Evolutionary conservation across 2,888 invertebrate species (phyloP).

Genomic region (Temnothorax unifasciatus): DNA sequence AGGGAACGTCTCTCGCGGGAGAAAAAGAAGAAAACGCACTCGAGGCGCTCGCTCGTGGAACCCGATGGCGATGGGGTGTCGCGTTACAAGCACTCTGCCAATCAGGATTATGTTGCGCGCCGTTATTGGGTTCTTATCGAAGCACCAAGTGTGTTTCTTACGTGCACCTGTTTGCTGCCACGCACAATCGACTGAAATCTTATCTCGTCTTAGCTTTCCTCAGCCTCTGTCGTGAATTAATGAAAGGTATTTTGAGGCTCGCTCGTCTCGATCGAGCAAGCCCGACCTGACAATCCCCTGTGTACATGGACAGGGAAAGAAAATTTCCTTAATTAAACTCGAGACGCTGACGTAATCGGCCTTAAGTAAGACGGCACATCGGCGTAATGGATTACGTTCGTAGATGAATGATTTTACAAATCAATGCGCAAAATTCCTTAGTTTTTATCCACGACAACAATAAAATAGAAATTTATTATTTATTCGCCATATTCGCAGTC

Average conservation of each 20-base stretch:
- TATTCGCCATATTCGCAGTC: background rate
- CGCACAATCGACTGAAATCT: conserved; percentile 32
- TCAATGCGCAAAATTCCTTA: background rate
- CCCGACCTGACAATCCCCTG: background rate
- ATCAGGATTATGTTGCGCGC: conserved; percentile 82
- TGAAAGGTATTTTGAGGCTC: background rate
- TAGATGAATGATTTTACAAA: background rate
- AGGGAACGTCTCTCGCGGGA: too few relatives aligned
- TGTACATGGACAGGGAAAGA: background rate
- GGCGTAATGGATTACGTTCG: background rate
- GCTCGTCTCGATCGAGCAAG: background rate
- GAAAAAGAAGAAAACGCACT: conserved; percentile 27
- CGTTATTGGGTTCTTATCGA: conserved; percentile 81
- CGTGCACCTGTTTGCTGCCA: conserved; percentile 39
- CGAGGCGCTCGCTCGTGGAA: conserved; percentile 9
- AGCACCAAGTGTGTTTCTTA: conserved; percentile 47
- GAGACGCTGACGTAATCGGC: too few relatives aligned
- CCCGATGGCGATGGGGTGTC: conserved; percentile 17
- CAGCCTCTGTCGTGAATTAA: conserved; percentile 13
- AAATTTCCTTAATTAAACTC: conserved; percentile 10
- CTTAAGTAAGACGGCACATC: background rate
- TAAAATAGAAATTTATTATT: background rate
- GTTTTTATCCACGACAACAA: background rate
- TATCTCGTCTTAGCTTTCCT: conserved; percentile 19
- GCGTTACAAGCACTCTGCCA: conserved; percentile 80